Conservation (phyloP, 2,797 vertebrate genomes). For the Tragelaphus oryx region DNA sequence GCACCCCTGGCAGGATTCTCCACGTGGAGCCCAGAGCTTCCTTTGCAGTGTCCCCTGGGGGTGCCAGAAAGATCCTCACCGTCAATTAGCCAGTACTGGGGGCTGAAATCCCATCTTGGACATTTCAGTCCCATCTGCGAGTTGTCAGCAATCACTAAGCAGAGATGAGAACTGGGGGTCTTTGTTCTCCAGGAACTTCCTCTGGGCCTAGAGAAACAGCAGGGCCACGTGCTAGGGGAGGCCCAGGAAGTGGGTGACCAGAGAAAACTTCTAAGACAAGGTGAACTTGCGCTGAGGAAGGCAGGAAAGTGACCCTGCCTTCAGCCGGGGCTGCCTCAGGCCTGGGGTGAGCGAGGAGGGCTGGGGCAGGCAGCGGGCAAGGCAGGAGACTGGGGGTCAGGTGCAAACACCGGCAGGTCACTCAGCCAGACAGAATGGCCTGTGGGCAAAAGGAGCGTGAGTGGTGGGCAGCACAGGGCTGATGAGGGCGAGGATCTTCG, state of each 20-base stretch:
- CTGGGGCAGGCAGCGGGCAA: too few species aligned
- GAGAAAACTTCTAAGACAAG: background rate
- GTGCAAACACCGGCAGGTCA: too few species aligned
- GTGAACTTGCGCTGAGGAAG: background rate
- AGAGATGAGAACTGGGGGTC: background rate
- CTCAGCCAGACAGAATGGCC: too few species aligned
- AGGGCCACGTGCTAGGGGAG: background rate
- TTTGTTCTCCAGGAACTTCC: background rate
- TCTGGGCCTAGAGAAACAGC: background rate
- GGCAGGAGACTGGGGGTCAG: background rate
- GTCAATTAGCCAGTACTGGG: background rate
- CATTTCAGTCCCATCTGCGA: background rate
- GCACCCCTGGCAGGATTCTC: background rate
- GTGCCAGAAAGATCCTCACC: background rate
- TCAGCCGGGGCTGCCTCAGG: too few species aligned
- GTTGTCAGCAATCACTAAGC: background rate
- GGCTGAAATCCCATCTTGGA: background rate
- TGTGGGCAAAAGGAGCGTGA: background rate
- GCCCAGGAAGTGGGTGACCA: background rate
- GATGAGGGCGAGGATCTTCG: background rate
- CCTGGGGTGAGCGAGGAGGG: background rate
- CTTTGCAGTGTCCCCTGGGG: background rate
- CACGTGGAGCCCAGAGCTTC: background rate
- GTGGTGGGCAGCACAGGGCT: background rate
- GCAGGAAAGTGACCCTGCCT: background rate